Percentiles rank a stretch among this genome's conserved stretches.
phyloP scores from a whole-genome alignment of 1,140 invertebrate genomes.

The Cylas formicarius region DNA sequence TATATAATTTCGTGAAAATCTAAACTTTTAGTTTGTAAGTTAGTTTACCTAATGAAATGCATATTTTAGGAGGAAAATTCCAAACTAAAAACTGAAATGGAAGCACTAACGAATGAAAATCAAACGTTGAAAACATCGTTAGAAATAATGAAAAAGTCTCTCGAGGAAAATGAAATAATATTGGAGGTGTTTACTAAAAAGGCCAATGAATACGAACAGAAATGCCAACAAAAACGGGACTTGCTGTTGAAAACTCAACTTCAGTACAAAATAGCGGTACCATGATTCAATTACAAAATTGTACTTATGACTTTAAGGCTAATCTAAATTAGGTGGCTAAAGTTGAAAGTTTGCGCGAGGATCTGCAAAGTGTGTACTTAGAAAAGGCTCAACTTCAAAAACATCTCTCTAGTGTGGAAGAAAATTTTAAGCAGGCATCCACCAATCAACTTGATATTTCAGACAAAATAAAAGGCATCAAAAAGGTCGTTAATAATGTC shows the following conservation, averaged over 20 bases:
- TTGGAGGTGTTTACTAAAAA: constrained; percentile 14
- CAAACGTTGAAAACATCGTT: constrained; percentile 15
- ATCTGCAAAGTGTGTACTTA: constrained; percentile 10
- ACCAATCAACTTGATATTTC: no score
- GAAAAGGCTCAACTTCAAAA: constrained; percentile 14
- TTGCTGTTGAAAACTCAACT: constrained; percentile 13
- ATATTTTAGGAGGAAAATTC: constrained; percentile 16
- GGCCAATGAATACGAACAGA: constrained; percentile 14
- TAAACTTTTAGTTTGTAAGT: no score
- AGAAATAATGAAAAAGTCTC: constrained; percentile 10
- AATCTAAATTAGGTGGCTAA: no score
- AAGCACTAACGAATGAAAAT: constrained; percentile 16
- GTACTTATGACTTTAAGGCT: no score
- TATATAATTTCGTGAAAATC: no score
- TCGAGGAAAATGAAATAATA: constrained; percentile 21
- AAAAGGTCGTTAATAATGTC: no score
- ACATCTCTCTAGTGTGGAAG: no score
- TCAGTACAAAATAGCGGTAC: constrained; percentile 20
- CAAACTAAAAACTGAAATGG: constrained; percentile 19
- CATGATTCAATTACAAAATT: no score
- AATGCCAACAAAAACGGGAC: constrained; percentile 17
- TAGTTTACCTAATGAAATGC: no score
- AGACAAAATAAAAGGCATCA: no score
- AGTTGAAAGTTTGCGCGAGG: no score
- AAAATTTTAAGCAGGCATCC: no score